Percentiles rank a stretch among this genome's conserved stretches.
These are phyloP conservation scores for Myoxocephalus aenaeus DNA, from an alignment of 2,797 vertebrate genomes.

Conservation along the genomic window DNA sequence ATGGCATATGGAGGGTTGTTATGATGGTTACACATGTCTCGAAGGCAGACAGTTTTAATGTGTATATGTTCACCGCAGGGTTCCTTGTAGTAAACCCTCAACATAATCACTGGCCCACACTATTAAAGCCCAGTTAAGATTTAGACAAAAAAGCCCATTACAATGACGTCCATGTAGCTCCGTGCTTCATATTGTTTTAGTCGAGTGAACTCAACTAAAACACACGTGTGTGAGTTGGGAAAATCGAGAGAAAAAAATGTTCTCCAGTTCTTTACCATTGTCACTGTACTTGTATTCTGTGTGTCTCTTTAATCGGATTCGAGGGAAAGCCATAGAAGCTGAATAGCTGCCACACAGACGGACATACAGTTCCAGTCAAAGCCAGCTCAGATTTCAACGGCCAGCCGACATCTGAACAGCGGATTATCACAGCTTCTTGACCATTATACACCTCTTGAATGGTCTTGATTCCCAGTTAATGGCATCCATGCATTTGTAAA, in stretches of 20 bases:
- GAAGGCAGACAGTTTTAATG: constrained; percentile 62
- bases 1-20: constrained; percentile 48
- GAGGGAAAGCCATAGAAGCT: constrained; percentile 64
- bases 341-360: constrained; percentile 62
- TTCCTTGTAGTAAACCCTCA: constrained; percentile 61
- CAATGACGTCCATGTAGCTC: constrained; percentile 20
- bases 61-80: constrained; percentile 52
- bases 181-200: constrained; percentile 7
- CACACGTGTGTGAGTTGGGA: constrained; percentile 14
- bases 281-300: constrained; percentile 47
- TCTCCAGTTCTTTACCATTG: constrained; percentile 26
- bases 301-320: constrained; percentile 66
- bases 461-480: constrained; percentile 73
- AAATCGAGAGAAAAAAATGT: constrained; percentile 46
- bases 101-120: constrained; percentile 52
- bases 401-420: constrained; percentile 70
- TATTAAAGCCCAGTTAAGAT: constrained; percentile 62
- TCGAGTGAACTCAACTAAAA: neutral
- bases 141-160: constrained; percentile 37
- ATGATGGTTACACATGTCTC: constrained; percentile 54
- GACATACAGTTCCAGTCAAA: constrained; percentile 58
- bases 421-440: constrained; percentile 79
- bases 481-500: constrained; percentile 76
- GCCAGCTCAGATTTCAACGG: constrained; percentile 70
- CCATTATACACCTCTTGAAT: constrained; percentile 74